A percentile compares a stretch with the other conserved stretches of the same genome.
Conservation (phyloP, 1,140 invertebrate genomes). For the Rhyacophila brunnea region DNA sequence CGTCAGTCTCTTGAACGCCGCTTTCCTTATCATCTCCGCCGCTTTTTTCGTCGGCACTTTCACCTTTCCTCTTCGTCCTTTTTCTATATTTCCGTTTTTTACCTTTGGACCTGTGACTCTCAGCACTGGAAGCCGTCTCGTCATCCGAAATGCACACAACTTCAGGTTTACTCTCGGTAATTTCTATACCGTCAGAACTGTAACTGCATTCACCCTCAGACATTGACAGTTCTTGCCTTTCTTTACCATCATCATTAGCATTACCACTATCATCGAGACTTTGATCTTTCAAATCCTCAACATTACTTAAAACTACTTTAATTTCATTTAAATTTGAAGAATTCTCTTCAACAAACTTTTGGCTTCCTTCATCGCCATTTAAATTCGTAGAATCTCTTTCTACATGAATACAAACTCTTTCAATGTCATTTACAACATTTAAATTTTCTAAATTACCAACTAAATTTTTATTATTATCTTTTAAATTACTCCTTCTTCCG, state of each 20-base stretch:
- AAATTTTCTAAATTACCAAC: too few relatives aligned
- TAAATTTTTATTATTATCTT: too few relatives aligned
- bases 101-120: neutral
- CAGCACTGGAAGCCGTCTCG: neutral
- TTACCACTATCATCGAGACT: too few relatives aligned
- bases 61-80: neutral
- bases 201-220: slow-evolving; percentile 32
- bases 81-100: slow-evolving; percentile 25
- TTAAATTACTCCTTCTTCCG: too few relatives aligned
- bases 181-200: slow-evolving; percentile 22
- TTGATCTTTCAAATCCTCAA: too few relatives aligned
- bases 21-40: neutral
- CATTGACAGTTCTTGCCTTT: neutral
- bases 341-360: neutral
- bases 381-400: too few relatives aligned
- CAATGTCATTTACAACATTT: too few relatives aligned
- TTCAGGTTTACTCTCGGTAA: slow-evolving; percentile 18
- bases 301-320: neutral
- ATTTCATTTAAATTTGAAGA: neutral
- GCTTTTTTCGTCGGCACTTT: neutral
- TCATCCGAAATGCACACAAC: slow-evolving; percentile 28
- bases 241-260: too few relatives aligned
- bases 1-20: too few relatives aligned
- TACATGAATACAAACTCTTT: too few relatives aligned
- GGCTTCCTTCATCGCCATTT: neutral